phyloP scores from a whole-genome alignment of 2,797 vertebrate species.

The Helostoma temminkii region DNA sequence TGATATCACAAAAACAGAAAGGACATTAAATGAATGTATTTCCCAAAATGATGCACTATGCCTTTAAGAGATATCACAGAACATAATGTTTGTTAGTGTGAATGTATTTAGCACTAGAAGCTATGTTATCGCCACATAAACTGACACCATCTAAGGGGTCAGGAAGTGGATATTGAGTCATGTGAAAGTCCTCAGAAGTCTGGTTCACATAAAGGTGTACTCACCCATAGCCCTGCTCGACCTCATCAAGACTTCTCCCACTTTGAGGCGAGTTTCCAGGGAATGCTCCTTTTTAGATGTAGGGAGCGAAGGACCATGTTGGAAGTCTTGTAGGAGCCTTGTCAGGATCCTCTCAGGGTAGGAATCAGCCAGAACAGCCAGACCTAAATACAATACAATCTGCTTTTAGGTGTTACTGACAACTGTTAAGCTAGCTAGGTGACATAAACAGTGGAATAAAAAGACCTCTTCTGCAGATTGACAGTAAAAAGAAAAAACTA shows the following conservation, averaged over 20 bases:
- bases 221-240: slow-evolving; percentile 90
- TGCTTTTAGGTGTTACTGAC: neutral
- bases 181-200: neutral
- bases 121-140: no score
- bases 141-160: no score
- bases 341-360: slow-evolving; percentile 89
- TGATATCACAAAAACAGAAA: no score
- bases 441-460: neutral
- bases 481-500: neutral
- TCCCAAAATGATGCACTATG: no score
- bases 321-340: slow-evolving; percentile 86
- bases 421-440: neutral
- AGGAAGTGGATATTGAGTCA: neutral
- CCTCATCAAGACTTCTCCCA: slow-evolving; percentile 95
- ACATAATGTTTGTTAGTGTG: no score
- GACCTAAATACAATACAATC: slow-evolving; percentile 76
- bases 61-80: no score
- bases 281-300: slow-evolving; percentile 57
- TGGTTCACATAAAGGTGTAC: slow-evolving; percentile 27
- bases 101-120: no score
- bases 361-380: slow-evolving; percentile 87
- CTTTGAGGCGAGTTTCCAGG: slow-evolving; percentile 90
- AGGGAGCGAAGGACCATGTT: slow-evolving; percentile 40
- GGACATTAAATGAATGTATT: no score
- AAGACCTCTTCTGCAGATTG: neutral